Conservation (phyloP, 2,797 vertebrate species). For the Hozukius guyotensis region DNA sequence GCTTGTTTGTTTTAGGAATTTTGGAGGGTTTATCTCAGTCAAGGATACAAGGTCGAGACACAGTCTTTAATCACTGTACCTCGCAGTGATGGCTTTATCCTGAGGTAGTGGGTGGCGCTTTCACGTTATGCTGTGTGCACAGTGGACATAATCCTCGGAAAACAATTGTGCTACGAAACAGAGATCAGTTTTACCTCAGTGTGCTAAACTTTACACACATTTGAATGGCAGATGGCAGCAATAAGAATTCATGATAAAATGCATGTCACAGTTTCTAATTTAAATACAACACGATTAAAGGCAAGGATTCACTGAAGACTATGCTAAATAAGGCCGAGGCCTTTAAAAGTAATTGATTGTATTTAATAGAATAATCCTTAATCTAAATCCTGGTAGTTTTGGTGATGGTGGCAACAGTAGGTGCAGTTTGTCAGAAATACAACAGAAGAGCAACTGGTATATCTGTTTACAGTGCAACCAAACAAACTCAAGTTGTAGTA, state of each 20-base stretch:
- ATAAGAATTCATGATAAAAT: neutral
- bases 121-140: slow-evolving; percentile 39
- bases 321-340: neutral
- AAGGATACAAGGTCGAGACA: slow-evolving; percentile 76
- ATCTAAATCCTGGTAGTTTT: neutral
- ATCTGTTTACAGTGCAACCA: neutral
- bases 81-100: slow-evolving; percentile 72
- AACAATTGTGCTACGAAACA: slow-evolving; percentile 17
- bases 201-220: neutral
- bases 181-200: slow-evolving; percentile 1
- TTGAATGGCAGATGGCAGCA: neutral
- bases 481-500: neutral
- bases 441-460: neutral
- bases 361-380: neutral
- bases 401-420: neutral
- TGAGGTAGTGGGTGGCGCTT: slow-evolving; percentile 52
- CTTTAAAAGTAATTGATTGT: neutral
- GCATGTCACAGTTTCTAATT: neutral
- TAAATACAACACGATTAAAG: neutral
- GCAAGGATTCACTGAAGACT: neutral
- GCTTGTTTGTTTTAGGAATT: slow-evolving; percentile 82
- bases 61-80: slow-evolving; percentile 64
- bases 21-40: slow-evolving; percentile 76
- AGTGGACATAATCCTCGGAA: slow-evolving; percentile 39
- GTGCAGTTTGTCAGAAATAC: neutral